phyloP scores from a whole-genome alignment of 2,797 vertebrate genomes.

The Heterohyrax brucei region DNA sequence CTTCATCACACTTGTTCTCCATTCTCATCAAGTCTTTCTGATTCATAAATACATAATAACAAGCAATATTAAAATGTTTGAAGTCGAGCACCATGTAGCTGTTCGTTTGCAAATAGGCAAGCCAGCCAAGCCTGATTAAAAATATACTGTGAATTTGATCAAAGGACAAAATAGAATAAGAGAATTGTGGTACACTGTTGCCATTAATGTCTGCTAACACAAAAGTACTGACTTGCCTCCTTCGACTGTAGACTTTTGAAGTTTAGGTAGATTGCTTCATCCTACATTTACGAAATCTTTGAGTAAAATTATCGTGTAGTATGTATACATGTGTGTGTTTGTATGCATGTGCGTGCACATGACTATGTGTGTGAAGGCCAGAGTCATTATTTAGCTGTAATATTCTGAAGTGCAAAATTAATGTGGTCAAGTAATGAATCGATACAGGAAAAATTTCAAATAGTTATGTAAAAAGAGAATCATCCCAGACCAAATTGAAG shows the following conservation, averaged over 20 bases:
- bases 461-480: neutral
- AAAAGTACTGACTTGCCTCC: neutral
- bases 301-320: neutral
- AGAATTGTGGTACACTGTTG: neutral
- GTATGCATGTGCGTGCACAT: neutral
- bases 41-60: neutral
- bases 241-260: neutral
- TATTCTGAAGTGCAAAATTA: neutral
- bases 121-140: neutral
- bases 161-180: neutral
- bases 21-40: neutral
- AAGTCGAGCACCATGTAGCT: neutral
- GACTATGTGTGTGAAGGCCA: neutral
- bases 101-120: slow-evolving; percentile 46
- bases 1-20: neutral
- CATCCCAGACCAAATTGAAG: neutral
- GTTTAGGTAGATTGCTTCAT: neutral
- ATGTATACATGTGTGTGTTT: neutral
- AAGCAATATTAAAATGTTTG: neutral
- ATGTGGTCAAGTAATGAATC: neutral
- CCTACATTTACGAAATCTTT: neutral
- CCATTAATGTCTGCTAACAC: neutral
- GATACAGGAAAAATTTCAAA: neutral
- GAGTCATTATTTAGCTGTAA: neutral
- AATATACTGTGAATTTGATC: neutral